Conservation (phyloP, 2,113 vertebrate genomes). For the Odocoileus virginianus region DNA sequence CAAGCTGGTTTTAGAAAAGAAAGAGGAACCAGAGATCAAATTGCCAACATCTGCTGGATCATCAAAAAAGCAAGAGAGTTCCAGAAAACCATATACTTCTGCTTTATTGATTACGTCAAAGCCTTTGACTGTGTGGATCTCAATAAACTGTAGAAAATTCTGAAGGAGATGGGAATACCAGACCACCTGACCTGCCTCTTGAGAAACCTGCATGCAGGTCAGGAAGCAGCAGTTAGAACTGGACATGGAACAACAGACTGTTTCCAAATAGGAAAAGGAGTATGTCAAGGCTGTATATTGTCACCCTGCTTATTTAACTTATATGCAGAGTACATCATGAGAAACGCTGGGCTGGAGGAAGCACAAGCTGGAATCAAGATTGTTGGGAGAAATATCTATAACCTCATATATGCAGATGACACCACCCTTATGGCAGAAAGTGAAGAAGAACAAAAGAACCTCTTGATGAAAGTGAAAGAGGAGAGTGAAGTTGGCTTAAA, state of each 20-base stretch:
- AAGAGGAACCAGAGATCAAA: background rate
- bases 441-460: background rate
- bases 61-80: rapidly evolving
- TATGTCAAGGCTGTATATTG: rapidly evolving
- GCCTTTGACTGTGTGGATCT: background rate
- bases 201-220: background rate
- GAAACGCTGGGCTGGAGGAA: rapidly evolving
- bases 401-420: background rate
- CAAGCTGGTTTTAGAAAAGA: background rate
- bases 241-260: background rate
- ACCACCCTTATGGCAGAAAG: background rate
- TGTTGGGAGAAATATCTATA: background rate
- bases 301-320: background rate
- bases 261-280: background rate
- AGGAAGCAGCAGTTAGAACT: background rate
- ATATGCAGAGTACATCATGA: background rate
- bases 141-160: background rate
- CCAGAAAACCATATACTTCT: background rate
- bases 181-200: background rate
- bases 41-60: background rate
- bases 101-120: background rate
- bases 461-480: background rate
- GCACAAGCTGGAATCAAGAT: background rate
- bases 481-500: background rate
- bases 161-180: background rate